A percentile compares a stretch with the other conserved stretches of the same genome.
These are phyloP conservation scores for Diplazon laetatorius DNA, from an alignment of 2,888 invertebrate species.

Conservation along the genomic window DNA sequence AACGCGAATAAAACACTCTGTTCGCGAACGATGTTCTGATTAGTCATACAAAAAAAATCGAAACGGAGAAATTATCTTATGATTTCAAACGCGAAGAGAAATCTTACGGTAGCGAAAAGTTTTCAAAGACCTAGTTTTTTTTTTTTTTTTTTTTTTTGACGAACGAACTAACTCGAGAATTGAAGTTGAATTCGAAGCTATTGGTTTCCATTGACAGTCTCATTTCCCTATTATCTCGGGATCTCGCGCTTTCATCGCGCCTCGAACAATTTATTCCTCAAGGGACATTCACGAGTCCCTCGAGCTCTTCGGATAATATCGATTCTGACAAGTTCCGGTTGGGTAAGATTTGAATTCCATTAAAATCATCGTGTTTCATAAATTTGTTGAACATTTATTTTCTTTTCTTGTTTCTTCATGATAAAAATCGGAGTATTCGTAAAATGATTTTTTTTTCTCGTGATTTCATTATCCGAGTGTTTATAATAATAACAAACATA, in stretches of 20 bases:
- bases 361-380: not conserved
- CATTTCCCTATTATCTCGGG: slow-evolving; percentile 13
- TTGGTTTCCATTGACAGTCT: slow-evolving; percentile 7
- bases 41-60: slow-evolving; percentile 4
- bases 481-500: no score
- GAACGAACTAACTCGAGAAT: slow-evolving; percentile 5
- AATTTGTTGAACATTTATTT: not conserved
- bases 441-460: no score
- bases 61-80: not conserved
- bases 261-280: not conserved
- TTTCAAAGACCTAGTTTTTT: slow-evolving; percentile 9
- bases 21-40: slow-evolving; percentile 1
- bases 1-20: not conserved
- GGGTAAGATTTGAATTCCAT: not conserved
- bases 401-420: no score
- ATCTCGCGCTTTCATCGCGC: not conserved
- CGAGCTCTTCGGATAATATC: not conserved
- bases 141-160: no score
- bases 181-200: not conserved
- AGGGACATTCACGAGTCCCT: slow-evolving; percentile 12
- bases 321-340: not conserved
- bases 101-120: not conserved
- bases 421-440: no score
- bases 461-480: no score
- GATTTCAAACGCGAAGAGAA: not conserved